phyloP scores from a whole-genome alignment of 2,113 vertebrate species.

The pig (Sus scrofa) region DNA sequence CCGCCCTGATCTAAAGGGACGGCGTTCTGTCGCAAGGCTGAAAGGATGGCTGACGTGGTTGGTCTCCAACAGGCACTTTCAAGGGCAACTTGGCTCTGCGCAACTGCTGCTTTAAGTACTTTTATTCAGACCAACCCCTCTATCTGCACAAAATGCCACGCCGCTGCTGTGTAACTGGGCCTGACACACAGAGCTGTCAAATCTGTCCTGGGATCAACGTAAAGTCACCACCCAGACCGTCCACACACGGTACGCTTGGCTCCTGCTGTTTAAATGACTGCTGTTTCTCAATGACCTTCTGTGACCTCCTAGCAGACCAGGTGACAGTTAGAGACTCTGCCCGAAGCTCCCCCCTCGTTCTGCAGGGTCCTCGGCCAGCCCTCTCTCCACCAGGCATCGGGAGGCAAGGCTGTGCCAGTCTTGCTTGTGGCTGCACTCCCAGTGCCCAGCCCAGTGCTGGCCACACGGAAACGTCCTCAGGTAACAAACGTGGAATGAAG shows the following conservation, averaged over 20 bases:
- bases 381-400: neutral
- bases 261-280: neutral
- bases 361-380: neutral
- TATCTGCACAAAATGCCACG: neutral
- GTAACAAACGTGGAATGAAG: neutral
- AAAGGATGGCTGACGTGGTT: neutral
- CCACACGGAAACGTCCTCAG: neutral
- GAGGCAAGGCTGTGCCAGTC: rapidly evolving
- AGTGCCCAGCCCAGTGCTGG: neutral
- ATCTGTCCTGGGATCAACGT: neutral
- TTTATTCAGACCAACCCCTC: neutral
- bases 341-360: no score
- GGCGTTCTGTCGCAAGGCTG: neutral
- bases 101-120: neutral
- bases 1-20: neutral
- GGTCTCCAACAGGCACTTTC: neutral
- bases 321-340: neutral
- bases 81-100: neutral
- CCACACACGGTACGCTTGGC: neutral
- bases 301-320: neutral
- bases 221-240: neutral
- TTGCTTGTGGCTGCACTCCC: neutral
- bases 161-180: neutral
- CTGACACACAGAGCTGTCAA: neutral
- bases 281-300: neutral